Evolutionary conservation across 2,113 vertebrate species (phyloP), one percentile per base, ranked within the genome.

Genomic region (Piaya cayana): DNA sequence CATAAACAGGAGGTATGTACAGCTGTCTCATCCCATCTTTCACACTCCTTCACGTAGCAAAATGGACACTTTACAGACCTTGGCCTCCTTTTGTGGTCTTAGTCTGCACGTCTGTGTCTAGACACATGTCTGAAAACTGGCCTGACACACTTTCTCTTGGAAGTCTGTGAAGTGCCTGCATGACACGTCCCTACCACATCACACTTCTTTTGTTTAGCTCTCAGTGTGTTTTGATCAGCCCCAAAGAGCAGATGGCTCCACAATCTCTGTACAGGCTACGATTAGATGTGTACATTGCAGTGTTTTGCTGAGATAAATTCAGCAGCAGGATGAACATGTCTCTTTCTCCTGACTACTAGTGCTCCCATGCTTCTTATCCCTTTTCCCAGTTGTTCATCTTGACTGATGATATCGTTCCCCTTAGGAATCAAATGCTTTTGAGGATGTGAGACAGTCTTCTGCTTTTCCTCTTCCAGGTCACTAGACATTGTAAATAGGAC

Each of bases 11-110:
- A 36, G 60, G 53, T 47, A 17, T 0, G 0, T 16, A 7, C 45
- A 32, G 45, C 60, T 12, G 9, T 6, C 19, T 39, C 27, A n/a
- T 12, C 90, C 34, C 68, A 10, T 17, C 59, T 30, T 45, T 34
- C 7, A 1, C 45, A 3, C n/a, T 30, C n/a, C n/a, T 72, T 36
- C 20, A 2, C 1, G 0, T 4, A 15, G 16, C 8, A 18, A 8
- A 62, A 23, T 2, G 1, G 18, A 20, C 3, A 1, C 34, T 27
- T 45, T 59, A 1, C 49, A 56, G 62, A 3, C 26, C 17, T 43
- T 5, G 15, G 30, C 47, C 26, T 75, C 76, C 42, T 30, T 63
- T 50, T 25, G 62, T 17, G 17, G 47, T n/a, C 47, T 42, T 6
- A 22, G 5, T n/a, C 29, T 32, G 14, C 64, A 53, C 12, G 37